These are phyloP conservation scores for Parambassis ranga DNA, from an alignment of 2,797 vertebrate genomes.

Conservation along the genomic window DNA sequence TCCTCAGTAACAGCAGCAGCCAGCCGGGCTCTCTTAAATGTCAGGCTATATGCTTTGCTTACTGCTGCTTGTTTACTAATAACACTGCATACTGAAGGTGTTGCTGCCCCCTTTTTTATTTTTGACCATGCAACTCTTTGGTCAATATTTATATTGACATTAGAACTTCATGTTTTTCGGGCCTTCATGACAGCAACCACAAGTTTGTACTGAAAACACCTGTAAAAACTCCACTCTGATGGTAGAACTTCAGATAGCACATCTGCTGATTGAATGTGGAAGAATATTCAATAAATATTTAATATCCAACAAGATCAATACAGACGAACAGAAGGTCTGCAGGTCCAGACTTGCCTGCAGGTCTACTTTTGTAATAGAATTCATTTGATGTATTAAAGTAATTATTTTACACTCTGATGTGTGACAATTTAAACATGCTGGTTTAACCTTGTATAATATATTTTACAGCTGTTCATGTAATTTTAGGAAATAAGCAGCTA, in stretches of 20 bases:
- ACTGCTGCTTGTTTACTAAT: constrained; percentile 30
- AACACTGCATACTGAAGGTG: background rate
- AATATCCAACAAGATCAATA: no score
- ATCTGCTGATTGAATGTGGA: background rate
- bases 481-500: no score
- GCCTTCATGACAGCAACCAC: constrained; percentile 19
- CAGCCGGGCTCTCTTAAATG: constrained; percentile 45
- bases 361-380: no score
- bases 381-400: no score
- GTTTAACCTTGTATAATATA: no score
- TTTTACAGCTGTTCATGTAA: no score
- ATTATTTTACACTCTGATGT: no score
- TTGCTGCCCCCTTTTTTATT: background rate
- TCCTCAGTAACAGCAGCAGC: constrained; percentile 22
- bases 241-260: background rate
- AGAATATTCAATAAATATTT: no score
- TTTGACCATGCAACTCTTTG: background rate
- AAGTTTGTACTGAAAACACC: constrained; percentile 28
- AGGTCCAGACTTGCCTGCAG: no score
- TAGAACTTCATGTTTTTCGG: background rate
- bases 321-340: no score
- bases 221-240: background rate
- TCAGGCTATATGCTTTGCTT: constrained; percentile 48
- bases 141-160: constrained; percentile 25
- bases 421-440: no score